A percentile compares a stretch with the other conserved stretches of the same genome.
phyloP scores from a whole-genome alignment of 2,797 vertebrate species.

The Poeciliopsis infans region DNA sequence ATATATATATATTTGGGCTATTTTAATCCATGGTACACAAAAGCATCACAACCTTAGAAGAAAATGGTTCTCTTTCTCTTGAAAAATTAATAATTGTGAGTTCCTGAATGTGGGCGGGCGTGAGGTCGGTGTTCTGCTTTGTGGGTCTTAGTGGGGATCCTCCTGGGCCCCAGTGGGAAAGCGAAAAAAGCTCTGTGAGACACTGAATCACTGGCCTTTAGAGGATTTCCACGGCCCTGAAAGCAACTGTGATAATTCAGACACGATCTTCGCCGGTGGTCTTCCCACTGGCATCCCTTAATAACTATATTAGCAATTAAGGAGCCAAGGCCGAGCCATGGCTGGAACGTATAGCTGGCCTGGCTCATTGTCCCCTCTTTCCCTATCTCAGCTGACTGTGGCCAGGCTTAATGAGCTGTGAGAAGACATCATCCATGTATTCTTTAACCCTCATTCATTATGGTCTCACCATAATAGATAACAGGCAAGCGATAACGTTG shows the following conservation, averaged over 20 bases:
- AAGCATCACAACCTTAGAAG: background rate
- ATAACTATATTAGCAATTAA: slow-evolving; percentile 79
- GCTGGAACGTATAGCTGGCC: slow-evolving; percentile 25
- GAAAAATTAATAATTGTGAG: slow-evolving; percentile 18
- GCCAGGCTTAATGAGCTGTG: slow-evolving; percentile 57
- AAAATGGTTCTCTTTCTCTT: slow-evolving; percentile 9
- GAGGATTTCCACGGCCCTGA: slow-evolving; percentile 77
- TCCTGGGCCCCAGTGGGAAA: slow-evolving; percentile 59
- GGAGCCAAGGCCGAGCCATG: slow-evolving; percentile 34
- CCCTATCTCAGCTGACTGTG: slow-evolving; percentile 11
- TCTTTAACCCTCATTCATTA: slow-evolving; percentile 57
- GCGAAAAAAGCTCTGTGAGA: slow-evolving; percentile 74
- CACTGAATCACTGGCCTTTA: slow-evolving; percentile 60
- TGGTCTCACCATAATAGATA: slow-evolving; percentile 66
- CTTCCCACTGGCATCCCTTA: slow-evolving; percentile 58
- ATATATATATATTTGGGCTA: background rate
- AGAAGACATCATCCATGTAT: slow-evolving; percentile 61
- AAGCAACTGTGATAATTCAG: slow-evolving; percentile 75
- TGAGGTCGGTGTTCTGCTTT: slow-evolving; percentile 28
- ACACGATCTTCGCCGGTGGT: slow-evolving; percentile 61
- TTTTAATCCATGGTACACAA: background rate
- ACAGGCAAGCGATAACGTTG: slow-evolving; percentile 63
- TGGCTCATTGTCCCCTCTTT: slow-evolving; percentile 19
- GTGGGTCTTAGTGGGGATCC: slow-evolving; percentile 57
- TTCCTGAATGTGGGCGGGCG: slow-evolving; percentile 7